phyloP scores from a whole-genome alignment of 92 coral and sea anemone species.

The Desmophyllum pertusum region DNA sequence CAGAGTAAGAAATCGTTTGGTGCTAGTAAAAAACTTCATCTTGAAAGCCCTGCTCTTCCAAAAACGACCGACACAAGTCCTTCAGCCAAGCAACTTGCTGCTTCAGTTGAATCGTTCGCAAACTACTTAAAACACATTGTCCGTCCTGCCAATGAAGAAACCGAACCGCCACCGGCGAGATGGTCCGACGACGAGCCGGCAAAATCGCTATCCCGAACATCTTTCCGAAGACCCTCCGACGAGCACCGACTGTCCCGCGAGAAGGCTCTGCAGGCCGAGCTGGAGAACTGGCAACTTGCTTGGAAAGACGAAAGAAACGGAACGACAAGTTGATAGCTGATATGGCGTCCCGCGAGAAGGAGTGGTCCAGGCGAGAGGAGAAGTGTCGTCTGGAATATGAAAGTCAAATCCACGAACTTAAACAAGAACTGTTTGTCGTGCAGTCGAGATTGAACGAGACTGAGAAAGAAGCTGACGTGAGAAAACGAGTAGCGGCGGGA shows the following conservation, averaged over 20 bases:
- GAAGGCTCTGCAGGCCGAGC: constrained; percentile 78
- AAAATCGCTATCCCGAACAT: constrained; percentile 65
- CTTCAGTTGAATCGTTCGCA: constrained; percentile 95
- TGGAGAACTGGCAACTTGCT: constrained; percentile 90
- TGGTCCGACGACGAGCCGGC: constrained; percentile 89
- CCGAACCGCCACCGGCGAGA: constrained; percentile 70
- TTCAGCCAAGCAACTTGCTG: constrained; percentile 64
- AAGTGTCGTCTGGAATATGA: constrained; percentile 77
- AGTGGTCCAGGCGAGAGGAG: constrained; percentile 83
- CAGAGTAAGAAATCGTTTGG: constrained; percentile 44
- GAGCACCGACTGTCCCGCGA: constrained; percentile 85
- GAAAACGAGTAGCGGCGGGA: constrained; percentile 78
- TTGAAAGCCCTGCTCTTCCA: constrained; percentile 21
- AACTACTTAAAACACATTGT: constrained; percentile 88
- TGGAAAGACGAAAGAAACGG: constrained; percentile 95
- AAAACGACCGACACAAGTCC: constrained; percentile 13
- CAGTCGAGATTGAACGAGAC: constrained; percentile 79
- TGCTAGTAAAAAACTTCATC: constrained; percentile 39
- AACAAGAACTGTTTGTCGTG: constrained; percentile 91
- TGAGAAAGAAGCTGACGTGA: constrained; percentile 70
- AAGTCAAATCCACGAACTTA: constrained; percentile 86
- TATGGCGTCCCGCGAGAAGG: constrained; percentile 86
- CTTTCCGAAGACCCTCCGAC: constrained; percentile 63
- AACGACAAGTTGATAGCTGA: constrained; percentile 87
- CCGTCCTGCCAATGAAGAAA: constrained; percentile 67